A percentile compares a stretch with the other conserved stretches of the same genome.
These are phyloP conservation scores for Turdus rufiventris DNA, from an alignment of 2,113 vertebrate genomes.

Conservation along the genomic window DNA sequence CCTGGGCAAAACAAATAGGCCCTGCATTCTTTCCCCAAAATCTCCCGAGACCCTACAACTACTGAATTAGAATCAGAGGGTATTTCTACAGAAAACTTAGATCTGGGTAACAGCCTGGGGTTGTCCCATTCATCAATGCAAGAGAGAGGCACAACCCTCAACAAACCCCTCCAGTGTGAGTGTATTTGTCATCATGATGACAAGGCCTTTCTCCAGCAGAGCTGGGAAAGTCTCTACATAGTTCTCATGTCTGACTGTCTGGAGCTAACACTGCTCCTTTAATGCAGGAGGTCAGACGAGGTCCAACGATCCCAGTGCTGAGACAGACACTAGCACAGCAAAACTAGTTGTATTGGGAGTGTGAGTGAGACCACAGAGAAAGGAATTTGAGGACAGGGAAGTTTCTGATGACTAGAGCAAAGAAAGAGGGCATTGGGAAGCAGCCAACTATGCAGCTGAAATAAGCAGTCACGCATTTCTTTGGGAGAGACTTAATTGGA, in stretches of 20 bases:
- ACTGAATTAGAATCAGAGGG: neutral
- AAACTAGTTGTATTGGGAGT: slow-evolving; percentile 17
- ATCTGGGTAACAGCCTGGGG: neutral
- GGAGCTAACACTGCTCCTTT: slow-evolving; percentile 38
- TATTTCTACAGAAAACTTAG: neutral
- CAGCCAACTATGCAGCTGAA: slow-evolving; percentile 33
- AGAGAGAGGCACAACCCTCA: slow-evolving; percentile 1
- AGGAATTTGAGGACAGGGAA: slow-evolving; percentile 45
- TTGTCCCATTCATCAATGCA: neutral
- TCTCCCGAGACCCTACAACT: neutral
- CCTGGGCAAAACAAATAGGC: neutral
- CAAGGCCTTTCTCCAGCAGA: neutral
- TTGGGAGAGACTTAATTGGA: slow-evolving; percentile 19
- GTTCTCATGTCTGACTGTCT: slow-evolving; percentile 47
- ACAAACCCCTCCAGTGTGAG: neutral
- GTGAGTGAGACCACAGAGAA: slow-evolving; percentile 48
- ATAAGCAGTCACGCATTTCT: slow-evolving; percentile 8
- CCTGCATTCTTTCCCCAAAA: neutral
- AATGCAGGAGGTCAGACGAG: slow-evolving; percentile 30
- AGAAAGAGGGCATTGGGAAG: slow-evolving; percentile 28
- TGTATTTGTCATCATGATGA: slow-evolving; percentile 10
- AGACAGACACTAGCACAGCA: slow-evolving; percentile 52
- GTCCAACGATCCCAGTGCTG: neutral
- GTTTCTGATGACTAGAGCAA: slow-evolving; percentile 42
- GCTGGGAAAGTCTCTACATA: slow-evolving; percentile 26